Percentiles rank a stretch among this genome's conserved stretches.
These are phyloP conservation scores for Malthinus flaveolus DNA, from an alignment of 2,888 invertebrate species.

Conservation along the genomic window DNA sequence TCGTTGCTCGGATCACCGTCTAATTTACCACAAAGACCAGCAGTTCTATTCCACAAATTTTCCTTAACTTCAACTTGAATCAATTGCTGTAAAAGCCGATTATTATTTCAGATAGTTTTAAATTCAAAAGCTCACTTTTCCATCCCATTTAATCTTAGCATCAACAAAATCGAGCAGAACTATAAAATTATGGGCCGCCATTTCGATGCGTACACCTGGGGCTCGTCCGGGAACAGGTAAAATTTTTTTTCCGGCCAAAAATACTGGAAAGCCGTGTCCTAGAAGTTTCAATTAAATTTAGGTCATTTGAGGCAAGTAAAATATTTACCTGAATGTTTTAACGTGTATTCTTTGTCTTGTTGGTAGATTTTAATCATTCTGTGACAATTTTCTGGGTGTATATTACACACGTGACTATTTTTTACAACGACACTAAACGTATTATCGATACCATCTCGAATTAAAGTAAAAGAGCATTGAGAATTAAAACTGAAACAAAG, in stretches of 20 bases:
- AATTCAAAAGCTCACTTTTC: conserved; percentile 55
- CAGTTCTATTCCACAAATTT: conserved; percentile 75
- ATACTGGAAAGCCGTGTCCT: conserved; percentile 40
- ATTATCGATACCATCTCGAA: conserved; percentile 70
- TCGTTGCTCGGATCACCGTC: conserved; percentile 75
- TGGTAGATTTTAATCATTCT: conserved; percentile 66
- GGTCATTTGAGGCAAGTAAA: background rate
- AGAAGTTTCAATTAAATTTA: conserved; percentile 38
- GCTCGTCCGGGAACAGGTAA: conserved; percentile 73
- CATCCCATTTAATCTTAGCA: conserved; percentile 77
- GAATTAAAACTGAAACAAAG: conserved; percentile 67
- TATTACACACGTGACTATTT: conserved; percentile 58
- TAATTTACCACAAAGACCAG: conserved; percentile 79
- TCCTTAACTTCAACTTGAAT: conserved; percentile 70
- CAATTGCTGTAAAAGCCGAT: conserved; percentile 57
- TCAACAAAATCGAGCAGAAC: conserved; percentile 70
- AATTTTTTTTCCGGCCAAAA: conserved; percentile 41
- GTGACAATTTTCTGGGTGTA: conserved; percentile 56
- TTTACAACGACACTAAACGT: conserved; percentile 70
- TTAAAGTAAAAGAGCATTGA: conserved; percentile 74
- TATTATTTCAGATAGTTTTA: background rate
- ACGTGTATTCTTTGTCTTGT: conserved; percentile 69
- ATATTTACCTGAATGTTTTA: conserved; percentile 56
- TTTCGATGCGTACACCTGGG: conserved; percentile 73
- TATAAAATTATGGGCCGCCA: conserved; percentile 70